Evolutionary conservation across 1,140 invertebrate species (phyloP), one percentile per base, ranked within the genome.

Genomic region (Akabosia matsudoensis): DNA sequence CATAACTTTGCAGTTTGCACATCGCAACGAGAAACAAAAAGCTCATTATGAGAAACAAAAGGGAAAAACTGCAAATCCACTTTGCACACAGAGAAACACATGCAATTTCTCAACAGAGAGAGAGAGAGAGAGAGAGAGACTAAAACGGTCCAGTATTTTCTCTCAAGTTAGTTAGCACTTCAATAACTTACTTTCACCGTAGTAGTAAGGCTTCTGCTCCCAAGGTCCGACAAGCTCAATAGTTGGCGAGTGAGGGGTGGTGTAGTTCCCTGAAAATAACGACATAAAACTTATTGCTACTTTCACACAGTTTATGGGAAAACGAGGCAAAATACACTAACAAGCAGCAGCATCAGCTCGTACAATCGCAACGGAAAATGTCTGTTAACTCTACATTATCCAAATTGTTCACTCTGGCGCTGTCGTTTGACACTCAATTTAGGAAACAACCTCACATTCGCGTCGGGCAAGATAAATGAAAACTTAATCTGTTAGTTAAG

Each of bases 151-250:
- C 37, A 45, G 7, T 45, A 18, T 45, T 45, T n/a, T n/a, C n/a
- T n/a, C n/a, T n/a, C n/a, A n/a, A n/a, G n/a, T n/a, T n/a, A n/a
- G 37, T 45, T 45, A 45, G 37, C 18, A 30, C 7, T 67, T 30
- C 28, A 4, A 67, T 7, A 56, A 67, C 61, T 67, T 67, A 67
- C 61, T 67, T 31, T 67, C 61, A 28, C 28, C 61, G 61, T 67
- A 67, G n/a, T 67, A 67, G 31, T 30, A 24, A 22, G 71, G 34
- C n/a, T 33, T 28, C 34, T 74, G 72, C 28, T 74, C 72, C 72
- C 72, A 74, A 1, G 61, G 61, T 67, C 72, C 72, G 18, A 74
- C 72, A 52, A 74, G 30, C 51, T 74, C 33, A 54, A 74, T 74
- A 10, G 72, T 54, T 16, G 72, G 72, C 2, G 72, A 45, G 31